phyloP scores from a whole-genome alignment of 2,113 vertebrate genomes.

The Gymnogyps californianus region DNA sequence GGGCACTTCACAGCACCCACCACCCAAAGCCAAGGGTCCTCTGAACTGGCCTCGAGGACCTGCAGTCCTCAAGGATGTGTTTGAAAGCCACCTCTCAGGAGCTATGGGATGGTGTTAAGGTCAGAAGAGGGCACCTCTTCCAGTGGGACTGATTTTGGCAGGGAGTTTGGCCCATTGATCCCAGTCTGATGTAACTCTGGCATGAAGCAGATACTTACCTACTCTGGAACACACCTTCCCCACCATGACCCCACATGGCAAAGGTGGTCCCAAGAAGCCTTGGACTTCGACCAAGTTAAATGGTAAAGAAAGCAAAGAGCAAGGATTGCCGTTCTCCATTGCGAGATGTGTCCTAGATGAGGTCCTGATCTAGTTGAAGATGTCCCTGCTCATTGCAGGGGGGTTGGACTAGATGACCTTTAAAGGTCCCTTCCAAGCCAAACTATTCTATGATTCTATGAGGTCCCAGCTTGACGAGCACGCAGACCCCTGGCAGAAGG shows the following conservation, averaged over 20 bases:
- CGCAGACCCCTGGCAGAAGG: neutral
- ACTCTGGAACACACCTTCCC: neutral
- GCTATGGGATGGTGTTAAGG: neutral
- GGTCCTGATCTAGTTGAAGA: rapidly evolving
- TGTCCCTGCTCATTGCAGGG: neutral
- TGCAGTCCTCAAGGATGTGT: neutral
- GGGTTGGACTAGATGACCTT: neutral
- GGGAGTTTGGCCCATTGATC: neutral
- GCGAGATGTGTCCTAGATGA: rapidly evolving
- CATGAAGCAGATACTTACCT: neutral
- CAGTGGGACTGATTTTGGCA: neutral
- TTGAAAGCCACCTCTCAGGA: neutral
- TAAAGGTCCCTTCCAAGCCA: neutral
- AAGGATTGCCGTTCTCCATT: neutral
- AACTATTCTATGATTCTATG: neutral
- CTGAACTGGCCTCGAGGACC: neutral
- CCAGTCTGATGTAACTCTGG: neutral
- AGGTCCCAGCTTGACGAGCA: neutral
- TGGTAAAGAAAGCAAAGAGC: neutral
- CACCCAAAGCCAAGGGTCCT: neutral
- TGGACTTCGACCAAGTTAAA: neutral
- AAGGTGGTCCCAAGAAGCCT: neutral
- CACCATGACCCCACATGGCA: rapidly evolving
- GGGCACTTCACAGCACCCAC: neutral
- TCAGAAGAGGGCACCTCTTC: neutral